phyloP scores from a whole-genome alignment of 2,113 vertebrate species.

The Plotosus lineatus region DNA sequence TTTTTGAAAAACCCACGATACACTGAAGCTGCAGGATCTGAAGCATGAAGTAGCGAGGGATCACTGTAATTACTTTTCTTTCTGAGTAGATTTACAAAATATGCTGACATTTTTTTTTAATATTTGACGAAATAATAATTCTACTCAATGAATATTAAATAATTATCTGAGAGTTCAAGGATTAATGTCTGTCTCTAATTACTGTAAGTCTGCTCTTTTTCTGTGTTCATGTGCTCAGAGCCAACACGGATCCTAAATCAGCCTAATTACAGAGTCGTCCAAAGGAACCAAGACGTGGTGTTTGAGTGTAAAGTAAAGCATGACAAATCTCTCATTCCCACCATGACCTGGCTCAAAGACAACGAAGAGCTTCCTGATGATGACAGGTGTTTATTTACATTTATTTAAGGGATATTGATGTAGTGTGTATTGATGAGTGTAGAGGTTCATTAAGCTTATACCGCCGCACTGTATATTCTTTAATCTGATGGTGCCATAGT shows the following conservation, averaged over 20 bases:
- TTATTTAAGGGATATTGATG: neutral
- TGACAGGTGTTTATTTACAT: constrained; percentile 74
- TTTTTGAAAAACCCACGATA: no score
- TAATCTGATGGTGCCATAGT: neutral
- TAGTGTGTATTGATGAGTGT: no score
- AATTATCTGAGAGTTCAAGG: neutral
- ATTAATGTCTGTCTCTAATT: neutral
- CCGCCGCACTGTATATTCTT: neutral
- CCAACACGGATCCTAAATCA: constrained; percentile 91
- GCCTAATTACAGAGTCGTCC: constrained; percentile 83
- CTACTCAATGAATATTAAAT: neutral
- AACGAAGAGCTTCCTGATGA: constrained; percentile 82
- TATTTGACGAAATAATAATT: neutral
- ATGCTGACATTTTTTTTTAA: no score
- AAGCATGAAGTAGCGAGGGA: no score
- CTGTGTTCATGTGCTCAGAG: constrained; percentile 68
- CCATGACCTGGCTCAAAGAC: constrained; percentile 86
- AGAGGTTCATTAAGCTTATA: neutral
- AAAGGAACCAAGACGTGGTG: constrained; percentile 79
- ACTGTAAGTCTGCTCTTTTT: neutral
- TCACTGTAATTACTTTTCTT: neutral
- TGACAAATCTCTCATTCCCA: constrained; percentile 80
- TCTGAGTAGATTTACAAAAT: neutral
- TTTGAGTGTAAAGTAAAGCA: constrained; percentile 93
- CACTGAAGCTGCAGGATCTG: no score